A percentile compares a stretch with the other conserved stretches of the same genome.
Evolutionary conservation across 2,888 invertebrate species (phyloP).

Genomic region (Melolontha melolontha): DNA sequence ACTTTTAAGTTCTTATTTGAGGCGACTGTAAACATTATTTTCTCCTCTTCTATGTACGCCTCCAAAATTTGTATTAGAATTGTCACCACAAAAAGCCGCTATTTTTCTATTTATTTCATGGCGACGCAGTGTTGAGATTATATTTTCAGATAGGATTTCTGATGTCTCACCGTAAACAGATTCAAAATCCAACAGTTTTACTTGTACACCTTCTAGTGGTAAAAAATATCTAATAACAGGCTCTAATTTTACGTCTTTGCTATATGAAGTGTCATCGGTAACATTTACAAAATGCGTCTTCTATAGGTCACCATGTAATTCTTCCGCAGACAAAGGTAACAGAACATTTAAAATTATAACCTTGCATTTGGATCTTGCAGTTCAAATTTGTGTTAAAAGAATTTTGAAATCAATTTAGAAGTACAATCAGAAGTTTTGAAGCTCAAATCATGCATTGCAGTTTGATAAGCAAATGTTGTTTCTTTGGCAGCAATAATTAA

Average conservation of each 20-base stretch:
- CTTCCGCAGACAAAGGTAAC: conserved; percentile 36
- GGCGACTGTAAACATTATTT: conserved; percentile 50
- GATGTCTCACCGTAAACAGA: conserved; percentile 22
- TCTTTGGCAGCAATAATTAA: too few relatives aligned
- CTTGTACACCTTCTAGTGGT: too few relatives aligned
- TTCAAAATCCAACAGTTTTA: conserved; percentile 28
- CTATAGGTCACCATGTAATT: conserved; percentile 35
- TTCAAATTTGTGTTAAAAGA: too few relatives aligned
- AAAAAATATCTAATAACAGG: conserved; percentile 23
- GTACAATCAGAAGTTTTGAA: too few relatives aligned
- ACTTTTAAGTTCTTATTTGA: conserved; percentile 47
- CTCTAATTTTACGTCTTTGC: conserved; percentile 22
- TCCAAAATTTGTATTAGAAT: too few relatives aligned
- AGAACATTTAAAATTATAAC: conserved; percentile 43
- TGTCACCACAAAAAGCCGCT: conserved; percentile 54
- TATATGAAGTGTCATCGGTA: conserved; percentile 36
- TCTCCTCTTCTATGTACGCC: too few relatives aligned
- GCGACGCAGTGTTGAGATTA: conserved; percentile 12
- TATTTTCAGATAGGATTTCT: conserved; percentile 10
- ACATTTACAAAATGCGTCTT: conserved; percentile 36
- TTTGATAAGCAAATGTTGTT: too few relatives aligned
- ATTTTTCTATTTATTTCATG: conserved; percentile 49
- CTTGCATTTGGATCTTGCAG: conserved; percentile 41
- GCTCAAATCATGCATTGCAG: too few relatives aligned
- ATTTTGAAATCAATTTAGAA: too few relatives aligned